A percentile compares a stretch with the other conserved stretches of the same genome.
Evolutionary conservation across 2,797 vertebrate genomes (phyloP).

Genomic region (Australoheros facetus): DNA sequence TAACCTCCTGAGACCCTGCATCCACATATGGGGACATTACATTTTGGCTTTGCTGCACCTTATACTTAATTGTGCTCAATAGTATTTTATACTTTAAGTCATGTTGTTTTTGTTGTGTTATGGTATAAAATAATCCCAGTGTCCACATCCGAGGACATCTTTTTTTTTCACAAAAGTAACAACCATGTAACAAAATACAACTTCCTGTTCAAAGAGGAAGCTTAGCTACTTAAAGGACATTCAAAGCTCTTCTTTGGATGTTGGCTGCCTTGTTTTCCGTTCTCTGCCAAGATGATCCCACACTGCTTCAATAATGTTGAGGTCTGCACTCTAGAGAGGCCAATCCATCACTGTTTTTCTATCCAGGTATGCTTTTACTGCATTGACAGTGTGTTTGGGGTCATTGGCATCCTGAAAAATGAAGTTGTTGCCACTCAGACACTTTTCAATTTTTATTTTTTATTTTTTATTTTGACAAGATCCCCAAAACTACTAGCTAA

Average conservation of each 20-base stretch:
- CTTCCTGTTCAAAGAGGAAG: too few species aligned
- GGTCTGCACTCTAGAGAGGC: neutral
- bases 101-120: too few species aligned
- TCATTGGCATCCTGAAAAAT: neutral
- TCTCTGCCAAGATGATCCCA: neutral
- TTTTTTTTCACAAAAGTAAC: too few species aligned
- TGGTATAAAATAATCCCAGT: too few species aligned
- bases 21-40: too few species aligned
- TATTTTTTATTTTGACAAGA: too few species aligned
- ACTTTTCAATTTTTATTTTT: neutral
- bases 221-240: rapidly evolving
- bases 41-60: too few species aligned
- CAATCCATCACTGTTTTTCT: neutral
- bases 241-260: neutral
- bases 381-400: neutral
- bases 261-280: neutral
- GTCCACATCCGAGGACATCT: too few species aligned
- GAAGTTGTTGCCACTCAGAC: neutral
- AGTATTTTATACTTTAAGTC: too few species aligned
- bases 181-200: too few species aligned
- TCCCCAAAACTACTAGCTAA: neutral
- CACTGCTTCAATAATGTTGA: neutral
- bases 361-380: neutral
- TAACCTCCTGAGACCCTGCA: too few species aligned
- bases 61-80: too few species aligned